These are phyloP conservation scores for Heliornis fulica DNA, from an alignment of 2,113 vertebrate species.

Conservation along the genomic window DNA sequence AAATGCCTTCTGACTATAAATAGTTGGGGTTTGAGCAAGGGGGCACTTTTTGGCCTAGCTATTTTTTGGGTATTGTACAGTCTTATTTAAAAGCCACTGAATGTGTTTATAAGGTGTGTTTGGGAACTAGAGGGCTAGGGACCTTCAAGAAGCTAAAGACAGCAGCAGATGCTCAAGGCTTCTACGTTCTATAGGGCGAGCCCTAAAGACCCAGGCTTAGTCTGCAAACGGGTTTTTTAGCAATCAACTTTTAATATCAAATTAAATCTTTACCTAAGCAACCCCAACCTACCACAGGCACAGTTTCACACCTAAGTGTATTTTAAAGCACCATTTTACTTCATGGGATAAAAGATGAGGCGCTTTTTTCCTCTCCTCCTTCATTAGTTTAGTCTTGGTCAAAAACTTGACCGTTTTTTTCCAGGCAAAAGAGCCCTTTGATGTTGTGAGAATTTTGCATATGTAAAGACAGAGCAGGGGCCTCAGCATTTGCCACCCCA, in stretches of 20 bases:
- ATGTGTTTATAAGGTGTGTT: background rate
- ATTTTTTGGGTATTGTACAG: conserved; percentile 17
- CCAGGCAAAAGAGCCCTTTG: background rate
- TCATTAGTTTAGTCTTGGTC: background rate
- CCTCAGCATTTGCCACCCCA: background rate
- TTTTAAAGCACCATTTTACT: conserved; percentile 7
- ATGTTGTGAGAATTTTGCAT: background rate
- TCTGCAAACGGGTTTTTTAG: background rate
- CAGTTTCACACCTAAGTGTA: background rate
- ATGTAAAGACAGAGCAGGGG: background rate
- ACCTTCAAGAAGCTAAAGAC: background rate
- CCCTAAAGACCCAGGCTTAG: background rate
- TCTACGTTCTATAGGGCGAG: background rate
- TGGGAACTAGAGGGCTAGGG: background rate
- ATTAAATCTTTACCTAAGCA: background rate
- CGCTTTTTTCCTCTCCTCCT: background rate
- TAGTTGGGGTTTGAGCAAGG: background rate
- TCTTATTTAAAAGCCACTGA: background rate
- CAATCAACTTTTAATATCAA: conserved; percentile 10
- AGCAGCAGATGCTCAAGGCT: background rate
- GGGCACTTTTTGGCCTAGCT: background rate
- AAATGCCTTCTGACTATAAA: conserved; percentile 40
- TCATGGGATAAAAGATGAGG: background rate
- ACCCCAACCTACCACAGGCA: background rate
- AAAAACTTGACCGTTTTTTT: background rate